These are phyloP conservation scores for Phyto melanocephala DNA, from an alignment of 2,888 invertebrate genomes.

Conservation along the genomic window DNA sequence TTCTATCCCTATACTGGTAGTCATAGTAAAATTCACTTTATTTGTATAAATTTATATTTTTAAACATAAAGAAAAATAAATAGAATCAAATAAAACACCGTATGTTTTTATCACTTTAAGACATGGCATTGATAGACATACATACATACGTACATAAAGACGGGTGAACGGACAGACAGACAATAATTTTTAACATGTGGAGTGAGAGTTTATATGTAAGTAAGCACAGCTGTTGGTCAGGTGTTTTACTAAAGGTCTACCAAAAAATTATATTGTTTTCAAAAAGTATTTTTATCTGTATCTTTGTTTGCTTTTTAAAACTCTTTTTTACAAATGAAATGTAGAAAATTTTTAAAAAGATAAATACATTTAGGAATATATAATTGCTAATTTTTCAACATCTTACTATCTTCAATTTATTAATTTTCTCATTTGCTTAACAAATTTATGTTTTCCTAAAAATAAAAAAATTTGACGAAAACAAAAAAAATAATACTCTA, in stretches of 20 bases:
- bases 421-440: too few species aligned
- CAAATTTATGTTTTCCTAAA: too few species aligned
- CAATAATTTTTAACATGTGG: not conserved
- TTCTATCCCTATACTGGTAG: not conserved
- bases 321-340: too few species aligned
- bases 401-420: too few species aligned
- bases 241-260: slow-evolving; percentile 36
- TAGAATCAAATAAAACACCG: slow-evolving; percentile 16
- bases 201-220: slow-evolving; percentile 9
- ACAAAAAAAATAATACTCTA: too few species aligned
- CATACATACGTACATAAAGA: not conserved
- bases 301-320: not conserved
- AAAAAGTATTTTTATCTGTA: not conserved
- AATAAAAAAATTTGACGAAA: too few species aligned
- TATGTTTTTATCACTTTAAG: slow-evolving; percentile 10
- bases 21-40: not conserved
- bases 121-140: not conserved
- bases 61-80: not conserved
- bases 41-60: slow-evolving; percentile 18
- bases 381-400: too few species aligned
- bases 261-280: not conserved
- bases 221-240: slow-evolving; percentile 60
- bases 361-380: too few species aligned
- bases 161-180: not conserved
- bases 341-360: too few species aligned